Evolutionary conservation across 2,888 invertebrate species (phyloP), one percentile per base, ranked within the genome.

Genomic region (Acanthosepion pharaonis): DNA sequence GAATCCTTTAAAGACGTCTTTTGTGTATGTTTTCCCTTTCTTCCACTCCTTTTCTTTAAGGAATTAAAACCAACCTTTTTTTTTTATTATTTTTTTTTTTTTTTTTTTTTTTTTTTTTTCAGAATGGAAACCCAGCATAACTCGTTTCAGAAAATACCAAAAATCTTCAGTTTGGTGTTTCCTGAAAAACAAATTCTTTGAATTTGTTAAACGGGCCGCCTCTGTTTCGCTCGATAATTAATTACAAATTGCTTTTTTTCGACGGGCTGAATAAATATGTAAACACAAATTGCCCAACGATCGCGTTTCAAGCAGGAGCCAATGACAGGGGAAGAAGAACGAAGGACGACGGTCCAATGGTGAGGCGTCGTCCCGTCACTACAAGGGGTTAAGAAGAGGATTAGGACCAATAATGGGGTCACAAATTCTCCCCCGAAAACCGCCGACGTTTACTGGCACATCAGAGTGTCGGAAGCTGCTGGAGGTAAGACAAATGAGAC

Each of bases 211-310:
- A 78, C n/a, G 28, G 78, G 28, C 78, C 11, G n/a, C n/a, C 78
- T 28, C 78, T n/a, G 78, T 28, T 28, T 78, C 11, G 8, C 78
- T 78, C 78, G 28, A 78, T 78, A 78, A 78, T 78, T 78, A 78
- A 78, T 78, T 78, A 78, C 78, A 78, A 78, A 78, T 78, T 78
- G 78, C 78, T 78, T 78, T 78, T 78, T n/a, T 78, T 28, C n/a
- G 78, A 78, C 78, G n/a, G n/a, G 78, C 78, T 78, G 78, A n/a
- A 78, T 78, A 78, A 78, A 78, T 78, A 78, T 78, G 78, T n/a
- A 78, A 78, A 78, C 78, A 78, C 78, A 8, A 78, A n/a, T 78
- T 78, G 78, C 78, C n/a, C 78, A 78, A 28, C 78, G 78, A 9
- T 9, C n/a, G 78, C 15, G 78, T 78, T 78, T n/a, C 78, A 15